Evolutionary conservation across 2,113 vertebrate genomes (phyloP), one percentile per base, ranked within the genome.

Genomic region (Chlorocebus sabaeus): DNA sequence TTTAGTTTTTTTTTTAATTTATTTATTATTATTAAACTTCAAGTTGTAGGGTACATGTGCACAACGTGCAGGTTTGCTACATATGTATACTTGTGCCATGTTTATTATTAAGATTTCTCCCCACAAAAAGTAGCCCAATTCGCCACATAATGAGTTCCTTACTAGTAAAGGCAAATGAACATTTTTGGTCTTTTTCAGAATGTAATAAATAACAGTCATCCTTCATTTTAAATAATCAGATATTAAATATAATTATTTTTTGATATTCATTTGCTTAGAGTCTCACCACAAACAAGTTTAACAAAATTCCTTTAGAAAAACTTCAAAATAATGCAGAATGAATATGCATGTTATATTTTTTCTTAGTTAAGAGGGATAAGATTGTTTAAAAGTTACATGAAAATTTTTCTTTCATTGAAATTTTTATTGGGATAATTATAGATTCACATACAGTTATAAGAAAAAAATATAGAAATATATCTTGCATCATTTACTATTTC

Each of bases 181-280:
- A 80, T 61, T 90, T 93, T 13, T 11, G 35, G 6, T n/a, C 32
- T 50, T 52, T 50, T 32, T 79, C 57, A 76, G 79, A 96, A 85
- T 70, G 14, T 52, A 93, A 80, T 84, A 84, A 94, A 73, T 52
- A 90, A 55, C 32, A 72, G 14, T 67, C 30, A 50, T 43, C 18
- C 1, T 13, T 8, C 68, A 90, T 85, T 98, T 95, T 76, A 85
- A 89, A 81, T 48, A 89, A 87, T 64, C 52, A 94, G 8, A 68
- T 82, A 93, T 40, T 89, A 8, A 48, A 79, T 92, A 82, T 89
- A 91, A 89, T 93, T 95, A 82, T 72, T 95, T 97, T 89, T 93
- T 76, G 68, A 84, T 81, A 76, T 67, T 93, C 20, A 89, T 86
- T 76, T 95, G 38, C 79, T 35, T 93, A 27, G 6, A 93, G 35